A percentile compares a stretch with the other conserved stretches of the same genome.
Conservation (phyloP, 1,140 invertebrate species). For the Hesperophylax magnus region DNA sequence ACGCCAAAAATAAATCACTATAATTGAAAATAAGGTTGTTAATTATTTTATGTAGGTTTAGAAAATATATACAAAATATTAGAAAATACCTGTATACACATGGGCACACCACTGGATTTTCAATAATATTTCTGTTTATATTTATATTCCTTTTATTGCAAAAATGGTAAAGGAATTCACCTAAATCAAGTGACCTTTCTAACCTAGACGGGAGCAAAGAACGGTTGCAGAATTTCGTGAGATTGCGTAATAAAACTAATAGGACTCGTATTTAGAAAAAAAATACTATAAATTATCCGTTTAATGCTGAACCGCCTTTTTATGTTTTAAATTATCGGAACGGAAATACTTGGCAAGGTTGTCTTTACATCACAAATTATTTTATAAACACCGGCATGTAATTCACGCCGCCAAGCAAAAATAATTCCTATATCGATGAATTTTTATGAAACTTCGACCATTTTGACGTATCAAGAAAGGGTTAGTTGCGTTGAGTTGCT, state of each 20-base stretch:
- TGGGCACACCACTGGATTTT: too few relatives aligned
- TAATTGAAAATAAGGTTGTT: too few relatives aligned
- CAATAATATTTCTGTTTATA: too few relatives aligned
- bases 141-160: too few relatives aligned
- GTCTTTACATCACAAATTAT: too few relatives aligned
- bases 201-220: slow-evolving; percentile 12
- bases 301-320: slow-evolving; percentile 15
- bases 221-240: slow-evolving; percentile 20
- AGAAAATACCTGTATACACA: too few relatives aligned
- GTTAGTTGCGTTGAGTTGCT: not conserved
- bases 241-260: slow-evolving; percentile 21
- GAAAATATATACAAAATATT: too few relatives aligned
- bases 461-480: not conserved
- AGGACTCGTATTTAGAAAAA: not conserved
- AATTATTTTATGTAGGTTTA: too few relatives aligned
- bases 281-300: slow-evolving; percentile 18
- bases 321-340: not conserved
- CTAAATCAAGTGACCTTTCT: slow-evolving; percentile 26
- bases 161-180: not conserved
- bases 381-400: not conserved
- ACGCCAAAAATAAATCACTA: too few relatives aligned
- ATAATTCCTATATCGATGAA: not conserved
- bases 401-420: not conserved
- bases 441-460: not conserved
- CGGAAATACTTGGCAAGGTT: slow-evolving; percentile 8